Evolutionary conservation across 2,797 vertebrate species (phyloP), one percentile per base, ranked within the genome.

Genomic region (Tarsius wallacei): DNA sequence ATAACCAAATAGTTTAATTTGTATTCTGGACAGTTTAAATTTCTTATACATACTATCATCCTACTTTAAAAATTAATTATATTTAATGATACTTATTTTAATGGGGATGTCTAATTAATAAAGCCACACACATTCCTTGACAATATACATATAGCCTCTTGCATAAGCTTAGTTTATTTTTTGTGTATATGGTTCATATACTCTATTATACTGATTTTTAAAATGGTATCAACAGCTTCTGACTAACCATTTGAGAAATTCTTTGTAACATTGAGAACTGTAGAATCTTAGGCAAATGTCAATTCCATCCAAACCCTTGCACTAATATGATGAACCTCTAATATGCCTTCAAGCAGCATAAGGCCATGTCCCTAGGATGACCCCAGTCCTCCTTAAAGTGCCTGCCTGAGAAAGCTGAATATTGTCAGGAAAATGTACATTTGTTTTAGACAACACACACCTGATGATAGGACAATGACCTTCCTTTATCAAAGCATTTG

Each of bases 41-140:
- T 81, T 83, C 83, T 57, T 68, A 26, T 59, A 36, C 19, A 51
- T 83, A 81, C 3, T 89, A 47, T 73, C 24, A 91, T 49, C 5
- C n/a, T 59, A 71, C n/a, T 77, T 97, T 63, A 53, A 83, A 78
- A 55, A 63, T 61, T 70, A 64, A 59, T 87, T 93, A 85, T 85
- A 91, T 42, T 91, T 74, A 94, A 95, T 76, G 5, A 74, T 73
- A 77, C 47, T 21, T 64, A 5, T 53, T 90, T 57, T 83, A 86
- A 80, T 3, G n/a, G 5, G 8, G 24, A 26, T 66, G 55, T 87
- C n/a, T 93, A 89, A 91, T 57, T 91, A 86, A 82, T 28, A 91
- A 93, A 59, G 31, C 12, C 1, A 78, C 1, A 85, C 3, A 13
- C 1, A 59, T 24, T 95, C 73, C 14, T 90, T 91, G 13, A 53